Evolutionary conservation across 2,888 invertebrate genomes (phyloP).

Genomic region (Parochlus steinenii): DNA sequence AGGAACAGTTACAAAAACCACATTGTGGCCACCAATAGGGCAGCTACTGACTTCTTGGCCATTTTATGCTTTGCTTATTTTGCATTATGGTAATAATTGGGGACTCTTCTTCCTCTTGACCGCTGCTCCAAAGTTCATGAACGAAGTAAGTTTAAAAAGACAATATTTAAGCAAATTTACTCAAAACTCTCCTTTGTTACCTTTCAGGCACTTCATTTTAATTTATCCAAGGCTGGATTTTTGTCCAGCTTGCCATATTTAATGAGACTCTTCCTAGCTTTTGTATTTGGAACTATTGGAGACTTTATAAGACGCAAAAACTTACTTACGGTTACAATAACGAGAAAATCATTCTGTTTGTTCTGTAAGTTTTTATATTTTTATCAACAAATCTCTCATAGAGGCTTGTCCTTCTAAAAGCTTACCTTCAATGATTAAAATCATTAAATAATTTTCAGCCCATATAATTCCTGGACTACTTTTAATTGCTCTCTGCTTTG

Average conservation of each 20-base stretch:
- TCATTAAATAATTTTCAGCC: slow-evolving; percentile 35
- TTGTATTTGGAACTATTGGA: slow-evolving; percentile 52
- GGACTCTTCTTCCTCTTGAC: slow-evolving; percentile 60
- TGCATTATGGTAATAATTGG: slow-evolving; percentile 64
- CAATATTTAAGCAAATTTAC: not conserved
- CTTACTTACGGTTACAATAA: slow-evolving; percentile 34
- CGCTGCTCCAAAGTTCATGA: slow-evolving; percentile 57
- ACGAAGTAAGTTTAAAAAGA: slow-evolving; percentile 33
- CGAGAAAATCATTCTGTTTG: slow-evolving; percentile 46
- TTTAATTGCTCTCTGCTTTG: slow-evolving; percentile 37
- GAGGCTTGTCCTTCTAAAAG: too few species aligned
- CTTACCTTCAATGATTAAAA: too few species aligned
- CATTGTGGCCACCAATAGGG: slow-evolving; percentile 47
- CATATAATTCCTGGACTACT: slow-evolving; percentile 41
- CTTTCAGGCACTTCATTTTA: slow-evolving; percentile 44
- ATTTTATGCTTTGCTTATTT: slow-evolving; percentile 44
- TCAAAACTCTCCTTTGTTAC: too few species aligned
- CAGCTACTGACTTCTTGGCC: slow-evolving; percentile 46
- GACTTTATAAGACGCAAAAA: slow-evolving; percentile 39
- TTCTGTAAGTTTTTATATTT: slow-evolving; percentile 42
- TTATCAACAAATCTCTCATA: too few species aligned
- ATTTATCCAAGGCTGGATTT: slow-evolving; percentile 50
- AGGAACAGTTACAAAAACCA: slow-evolving; percentile 33
- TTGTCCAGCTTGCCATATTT: slow-evolving; percentile 55
- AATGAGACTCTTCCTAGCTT: slow-evolving; percentile 47